phyloP scores from a whole-genome alignment of 2,888 invertebrate genomes.

The Macrosiphum euphorbiae region DNA sequence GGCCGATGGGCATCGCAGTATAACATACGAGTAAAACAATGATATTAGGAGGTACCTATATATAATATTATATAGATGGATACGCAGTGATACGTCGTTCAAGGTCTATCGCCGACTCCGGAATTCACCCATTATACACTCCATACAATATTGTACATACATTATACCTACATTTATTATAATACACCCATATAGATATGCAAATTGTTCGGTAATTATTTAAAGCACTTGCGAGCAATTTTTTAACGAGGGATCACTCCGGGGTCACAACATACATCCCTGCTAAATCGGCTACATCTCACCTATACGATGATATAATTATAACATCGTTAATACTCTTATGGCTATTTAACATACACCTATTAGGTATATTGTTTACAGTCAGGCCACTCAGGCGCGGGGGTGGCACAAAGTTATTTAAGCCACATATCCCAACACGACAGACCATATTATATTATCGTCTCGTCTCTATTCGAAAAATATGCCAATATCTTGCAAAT shows the following conservation, averaged over 20 bases:
- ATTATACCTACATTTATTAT: neutral
- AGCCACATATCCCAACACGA: neutral
- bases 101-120: neutral
- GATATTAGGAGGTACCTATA: neutral
- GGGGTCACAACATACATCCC: no score
- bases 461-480: no score
- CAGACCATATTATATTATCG: no score
- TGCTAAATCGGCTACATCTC: neutral
- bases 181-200: neutral
- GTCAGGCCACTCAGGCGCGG: no score
- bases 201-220: neutral
- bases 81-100: neutral
- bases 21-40: neutral
- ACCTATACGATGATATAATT: neutral
- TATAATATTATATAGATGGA: neutral
- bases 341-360: no score
- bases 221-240: neutral
- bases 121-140: neutral
- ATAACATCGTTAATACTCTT: no score
- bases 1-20: neutral
- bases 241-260: no score
- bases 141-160: neutral
- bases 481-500: no score
- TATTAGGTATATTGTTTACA: no score
- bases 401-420: neutral